Evolutionary conservation across 2,113 vertebrate species (phyloP), one percentile per base, ranked within the genome.

Genomic region (Lepidothrix coronata): DNA sequence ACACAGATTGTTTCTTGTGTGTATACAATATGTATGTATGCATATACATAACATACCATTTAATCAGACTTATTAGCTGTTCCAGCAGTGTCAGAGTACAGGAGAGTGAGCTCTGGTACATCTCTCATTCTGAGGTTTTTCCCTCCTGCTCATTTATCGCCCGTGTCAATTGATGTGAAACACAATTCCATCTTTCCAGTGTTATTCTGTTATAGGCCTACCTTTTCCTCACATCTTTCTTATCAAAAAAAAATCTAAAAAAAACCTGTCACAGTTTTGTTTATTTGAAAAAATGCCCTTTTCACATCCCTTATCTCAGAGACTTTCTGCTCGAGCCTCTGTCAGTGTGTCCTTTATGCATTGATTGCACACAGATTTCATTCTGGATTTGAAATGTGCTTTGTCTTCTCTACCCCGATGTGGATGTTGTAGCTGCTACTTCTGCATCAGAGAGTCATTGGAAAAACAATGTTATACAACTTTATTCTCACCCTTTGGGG

Each of bases 221-320:
- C 23, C 19, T 91, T 88, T 76, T 39, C n/a, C 46, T 93, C 74
- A 49, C 4, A 71, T 86, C 55, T 49, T 73, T 46, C 37, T 39
- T 44, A 15, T 39, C 6, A 19, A 51, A 51, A 51, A 22, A 51
- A 51, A 51, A 78, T 41, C 39, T 41, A 73, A 77, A 77, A n/a
- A n/a, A 70, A 54, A 25, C 5, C 63, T 74, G 68, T 63, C 74
- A 71, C 7, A 2, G 46, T 67, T 93, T 68, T 91, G 54, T 89
- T 89, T 76, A 59, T 85, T 85, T 89, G 85, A 85, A 93, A 87
- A 91, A 94, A 85, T 58, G 46, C 39, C 62, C 59, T 96, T 90
- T 76, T 85, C 63, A 70, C 43, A 33, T 89, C 88, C 51, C 74
- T 89, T 88, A 68, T 85, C 74, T 93, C 57, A 55, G 59, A 81